These are phyloP conservation scores for Andricus grossulariae DNA, from an alignment of 1,140 invertebrate species.

Conservation along the genomic window DNA sequence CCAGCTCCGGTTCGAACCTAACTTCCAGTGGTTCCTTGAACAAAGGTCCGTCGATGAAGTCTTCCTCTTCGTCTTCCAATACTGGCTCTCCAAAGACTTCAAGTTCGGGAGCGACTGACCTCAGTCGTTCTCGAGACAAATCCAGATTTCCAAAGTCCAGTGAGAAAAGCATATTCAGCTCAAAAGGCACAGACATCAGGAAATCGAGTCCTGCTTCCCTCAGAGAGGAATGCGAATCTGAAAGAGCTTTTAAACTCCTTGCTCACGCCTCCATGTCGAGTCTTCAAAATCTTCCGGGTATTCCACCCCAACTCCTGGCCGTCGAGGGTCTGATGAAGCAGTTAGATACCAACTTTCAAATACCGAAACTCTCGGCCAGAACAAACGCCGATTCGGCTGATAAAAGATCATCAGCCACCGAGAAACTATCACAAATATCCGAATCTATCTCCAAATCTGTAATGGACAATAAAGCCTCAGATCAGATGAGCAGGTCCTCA, in stretches of 20 bases:
- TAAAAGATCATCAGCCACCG: constrained; percentile 52
- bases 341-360: constrained; percentile 90
- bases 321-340: constrained; percentile 87
- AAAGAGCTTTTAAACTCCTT: constrained; percentile 75
- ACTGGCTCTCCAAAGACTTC: constrained; percentile 72
- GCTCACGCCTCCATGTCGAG: constrained; percentile 76
- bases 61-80: constrained; percentile 60
- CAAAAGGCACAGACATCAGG: constrained; percentile 77
- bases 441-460: constrained; percentile 42
- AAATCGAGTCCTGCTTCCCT: constrained; percentile 80
- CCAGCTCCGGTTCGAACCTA: constrained; percentile 58
- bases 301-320: constrained; percentile 71
- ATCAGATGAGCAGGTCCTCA: constrained; percentile 40
- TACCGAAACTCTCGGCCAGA: constrained; percentile 85
- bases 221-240: constrained; percentile 80
- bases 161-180: constrained; percentile 82
- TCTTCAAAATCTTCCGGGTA: constrained; percentile 72
- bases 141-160: constrained; percentile 75
- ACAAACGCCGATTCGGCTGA: constrained; percentile 59
- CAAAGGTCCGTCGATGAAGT: constrained; percentile 67
- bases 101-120: constrained; percentile 74
- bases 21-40: constrained; percentile 50
- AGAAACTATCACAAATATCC: constrained; percentile 50
- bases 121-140: constrained; percentile 77
- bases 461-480: constrained; percentile 57